A percentile compares a stretch with the other conserved stretches of the same genome.
Conservation (phyloP, 1,140 invertebrate genomes). For the Solen grandis region DNA sequence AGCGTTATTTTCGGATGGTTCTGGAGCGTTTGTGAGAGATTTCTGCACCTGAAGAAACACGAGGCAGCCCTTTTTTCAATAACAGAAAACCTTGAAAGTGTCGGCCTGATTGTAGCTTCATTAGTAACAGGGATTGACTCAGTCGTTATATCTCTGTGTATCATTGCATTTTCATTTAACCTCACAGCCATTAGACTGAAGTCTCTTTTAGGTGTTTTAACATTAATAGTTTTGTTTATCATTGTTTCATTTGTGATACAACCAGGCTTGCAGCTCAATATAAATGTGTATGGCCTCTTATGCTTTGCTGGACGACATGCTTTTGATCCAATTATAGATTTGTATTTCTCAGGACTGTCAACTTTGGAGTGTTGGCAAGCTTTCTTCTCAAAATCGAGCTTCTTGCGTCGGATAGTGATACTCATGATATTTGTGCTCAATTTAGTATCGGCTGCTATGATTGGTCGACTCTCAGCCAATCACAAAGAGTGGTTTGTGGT, state of each 20-base stretch:
- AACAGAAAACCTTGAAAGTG: slow-evolving; percentile 69
- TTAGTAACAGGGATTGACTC: slow-evolving; percentile 68
- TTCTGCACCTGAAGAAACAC: slow-evolving; percentile 61
- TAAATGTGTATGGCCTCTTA: slow-evolving; percentile 73
- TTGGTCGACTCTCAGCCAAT: slow-evolving; percentile 66
- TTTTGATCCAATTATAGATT: slow-evolving; percentile 74
- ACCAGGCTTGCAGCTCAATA: slow-evolving; percentile 43
- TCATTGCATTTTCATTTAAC: slow-evolving; percentile 70
- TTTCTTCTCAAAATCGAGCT: slow-evolving; percentile 65
- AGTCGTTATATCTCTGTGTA: slow-evolving; percentile 66
- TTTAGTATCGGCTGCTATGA: slow-evolving; percentile 63
- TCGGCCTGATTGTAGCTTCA: slow-evolving; percentile 74
- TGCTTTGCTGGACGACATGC: slow-evolving; percentile 75
- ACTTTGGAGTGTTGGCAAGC: slow-evolving; percentile 76
- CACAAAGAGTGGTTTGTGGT: slow-evolving; percentile 80
- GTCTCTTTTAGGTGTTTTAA: slow-evolving; percentile 70
- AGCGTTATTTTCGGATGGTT: slow-evolving; percentile 69
- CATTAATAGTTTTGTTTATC: slow-evolving; percentile 64
- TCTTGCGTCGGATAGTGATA: slow-evolving; percentile 66
- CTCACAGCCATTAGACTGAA: slow-evolving; percentile 74
- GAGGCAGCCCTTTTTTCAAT: slow-evolving; percentile 62
- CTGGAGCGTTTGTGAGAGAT: slow-evolving; percentile 70
- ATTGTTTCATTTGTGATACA: slow-evolving; percentile 63
- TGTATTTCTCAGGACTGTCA: slow-evolving; percentile 73
- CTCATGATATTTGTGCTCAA: slow-evolving; percentile 69